These are phyloP conservation scores for Sebastes miniatus DNA, from an alignment of 2,797 vertebrate species.

Conservation along the genomic window DNA sequence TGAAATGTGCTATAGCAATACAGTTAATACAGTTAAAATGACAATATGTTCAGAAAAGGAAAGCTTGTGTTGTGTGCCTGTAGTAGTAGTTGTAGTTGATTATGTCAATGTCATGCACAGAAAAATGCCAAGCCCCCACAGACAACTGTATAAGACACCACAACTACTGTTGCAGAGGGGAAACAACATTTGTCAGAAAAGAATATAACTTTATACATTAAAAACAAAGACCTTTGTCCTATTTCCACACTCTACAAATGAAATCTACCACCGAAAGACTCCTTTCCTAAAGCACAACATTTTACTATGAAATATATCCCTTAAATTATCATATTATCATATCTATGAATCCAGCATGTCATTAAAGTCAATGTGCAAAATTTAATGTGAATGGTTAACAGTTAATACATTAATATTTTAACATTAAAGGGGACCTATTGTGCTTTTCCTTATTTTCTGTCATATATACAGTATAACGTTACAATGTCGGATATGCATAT, in stretches of 20 bases:
- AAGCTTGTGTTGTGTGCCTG: not conserved
- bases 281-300: not conserved
- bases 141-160: not conserved
- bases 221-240: not conserved
- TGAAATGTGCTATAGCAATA: not conserved
- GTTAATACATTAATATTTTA: not conserved
- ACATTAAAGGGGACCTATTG: too few species aligned
- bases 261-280: not conserved
- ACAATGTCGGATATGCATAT: too few species aligned
- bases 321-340: not conserved
- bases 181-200: not conserved
- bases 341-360: not conserved
- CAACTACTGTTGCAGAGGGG: not conserved
- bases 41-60: not conserved
- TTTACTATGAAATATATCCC: not conserved
- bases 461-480: too few species aligned
- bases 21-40: not conserved
- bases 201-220: not conserved
- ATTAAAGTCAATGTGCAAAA: not conserved
- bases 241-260: not conserved
- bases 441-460: too few species aligned
- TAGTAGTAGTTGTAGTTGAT: not conserved
- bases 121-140: not conserved
- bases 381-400: not conserved
- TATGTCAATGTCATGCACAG: not conserved